Percentiles rank a stretch among this genome's conserved stretches.
These are phyloP conservation scores for Trogon surrucura DNA, from an alignment of 2,113 vertebrate species.

Conservation along the genomic window DNA sequence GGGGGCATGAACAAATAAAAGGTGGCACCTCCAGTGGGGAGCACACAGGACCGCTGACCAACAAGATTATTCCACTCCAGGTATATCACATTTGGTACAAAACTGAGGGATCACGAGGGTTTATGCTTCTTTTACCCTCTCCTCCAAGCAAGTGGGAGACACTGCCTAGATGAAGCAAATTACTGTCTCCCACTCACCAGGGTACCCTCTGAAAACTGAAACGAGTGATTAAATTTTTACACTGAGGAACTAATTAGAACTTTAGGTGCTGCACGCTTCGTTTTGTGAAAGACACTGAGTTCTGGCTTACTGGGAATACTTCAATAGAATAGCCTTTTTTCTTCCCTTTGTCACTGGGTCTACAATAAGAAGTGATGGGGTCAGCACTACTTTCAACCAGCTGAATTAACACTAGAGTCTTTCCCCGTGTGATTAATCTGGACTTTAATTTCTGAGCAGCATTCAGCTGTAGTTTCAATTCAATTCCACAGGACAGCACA, in stretches of 20 bases:
- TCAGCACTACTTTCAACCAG: too few species aligned
- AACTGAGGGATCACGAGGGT: too few species aligned
- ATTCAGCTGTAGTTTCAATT: background rate
- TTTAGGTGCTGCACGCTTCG: background rate
- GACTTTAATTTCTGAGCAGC: background rate
- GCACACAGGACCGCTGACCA: too few species aligned
- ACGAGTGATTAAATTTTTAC: background rate
- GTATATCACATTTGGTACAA: too few species aligned
- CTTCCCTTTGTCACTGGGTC: too few species aligned
- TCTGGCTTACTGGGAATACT: background rate
- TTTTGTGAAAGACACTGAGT: background rate
- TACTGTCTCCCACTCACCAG: background rate
- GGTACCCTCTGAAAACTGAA: background rate
- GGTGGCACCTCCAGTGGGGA: too few species aligned
- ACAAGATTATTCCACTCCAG: too few species aligned
- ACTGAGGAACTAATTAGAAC: background rate
- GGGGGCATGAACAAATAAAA: too few species aligned
- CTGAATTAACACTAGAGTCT: background rate
- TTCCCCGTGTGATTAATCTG: background rate
- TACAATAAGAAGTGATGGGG: accelerated
- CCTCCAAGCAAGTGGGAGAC: background rate
- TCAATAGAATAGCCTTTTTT: background rate
- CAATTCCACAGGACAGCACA: background rate
- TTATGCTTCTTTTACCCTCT: background rate
- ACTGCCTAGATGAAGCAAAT: background rate